Conservation (phyloP, 1,140 invertebrate species). For the Pachyrhynchus sulphureomaculatus region DNA sequence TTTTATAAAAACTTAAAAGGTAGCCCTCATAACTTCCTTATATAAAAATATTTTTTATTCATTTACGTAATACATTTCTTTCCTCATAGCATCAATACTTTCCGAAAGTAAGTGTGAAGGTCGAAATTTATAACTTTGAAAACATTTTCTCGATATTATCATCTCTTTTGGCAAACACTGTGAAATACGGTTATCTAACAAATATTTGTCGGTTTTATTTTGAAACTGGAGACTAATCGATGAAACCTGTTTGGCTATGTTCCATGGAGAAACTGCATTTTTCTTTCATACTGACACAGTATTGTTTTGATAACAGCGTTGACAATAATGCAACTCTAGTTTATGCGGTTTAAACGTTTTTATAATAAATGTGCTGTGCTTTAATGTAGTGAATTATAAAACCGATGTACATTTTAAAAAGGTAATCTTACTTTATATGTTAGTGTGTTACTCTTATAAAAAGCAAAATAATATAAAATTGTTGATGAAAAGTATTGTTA, state of each 20-base stretch:
- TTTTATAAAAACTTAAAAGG: too few relatives aligned
- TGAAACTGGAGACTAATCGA: slow-evolving; percentile 7
- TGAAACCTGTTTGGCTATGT: slow-evolving; percentile 6
- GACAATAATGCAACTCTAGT: background rate
- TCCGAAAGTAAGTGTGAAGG: background rate
- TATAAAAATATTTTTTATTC: too few relatives aligned
- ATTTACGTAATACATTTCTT: background rate
- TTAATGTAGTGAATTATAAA: too few relatives aligned
- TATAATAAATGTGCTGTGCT: background rate
- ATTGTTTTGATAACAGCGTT: background rate
- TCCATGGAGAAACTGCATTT: slow-evolving; percentile 9
- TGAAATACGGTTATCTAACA: background rate
- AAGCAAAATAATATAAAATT: too few relatives aligned
- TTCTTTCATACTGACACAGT: background rate
- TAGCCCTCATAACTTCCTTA: too few relatives aligned
- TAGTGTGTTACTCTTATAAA: too few relatives aligned
- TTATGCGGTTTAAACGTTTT: background rate
- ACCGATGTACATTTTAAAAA: too few relatives aligned
- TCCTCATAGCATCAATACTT: background rate
- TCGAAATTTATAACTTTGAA: background rate
- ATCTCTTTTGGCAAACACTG: slow-evolving; percentile 5
- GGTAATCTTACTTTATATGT: too few relatives aligned
- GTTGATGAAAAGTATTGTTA: too few relatives aligned
- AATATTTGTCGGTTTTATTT: background rate
- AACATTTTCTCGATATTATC: background rate